Evolutionary conservation across 2,888 invertebrate genomes (phyloP), one percentile per base, ranked within the genome.

Genomic region (Eumacrocentrus americanus): DNA sequence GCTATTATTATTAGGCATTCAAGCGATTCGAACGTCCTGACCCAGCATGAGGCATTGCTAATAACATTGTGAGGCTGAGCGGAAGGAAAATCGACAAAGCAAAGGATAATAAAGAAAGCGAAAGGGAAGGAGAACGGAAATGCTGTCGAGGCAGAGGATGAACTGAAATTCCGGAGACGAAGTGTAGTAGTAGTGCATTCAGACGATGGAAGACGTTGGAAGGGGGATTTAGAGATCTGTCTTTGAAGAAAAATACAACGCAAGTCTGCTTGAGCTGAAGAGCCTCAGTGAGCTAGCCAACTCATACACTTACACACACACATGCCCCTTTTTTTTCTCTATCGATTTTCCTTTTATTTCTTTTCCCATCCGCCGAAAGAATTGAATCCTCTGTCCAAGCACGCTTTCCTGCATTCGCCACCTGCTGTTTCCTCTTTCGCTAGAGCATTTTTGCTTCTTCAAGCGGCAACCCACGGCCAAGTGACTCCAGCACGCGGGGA

Each of bases 351-450:
- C 64, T 65, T 67, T 67, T 68, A 69, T 68, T 70, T 71, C 65
- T 62, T 68, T 61, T 48, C 51, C 35, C 51, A 63, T 59, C 65
- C 58, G 47, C 52, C 38, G 63, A 69, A 74, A 73, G 74, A 78
- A 79, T 79, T 75, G 76, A 78, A 78, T 77, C 73, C 73, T 74
- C 72, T 70, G 69, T 72, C 72, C 67, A 65, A 65, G 69, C 63
- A 64, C 69, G 69, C 66, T 68, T 64, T 63, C 54, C 64, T 64
- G 64, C 64, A 66, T 67, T 69, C 65, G 59, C 62, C 69, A 64
- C 66, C 65, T 70, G 67, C 61, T 63, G 54, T 67, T 68, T 63
- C 63, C 60, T 66, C 60, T 58, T 14, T 22, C 22, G 11, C 50
- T 14, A 34, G n/a, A 34, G 40, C 48, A 44, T 54, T 34, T 56